A percentile compares a stretch with the other conserved stretches of the same genome.
Evolutionary conservation across 2,113 vertebrate species (phyloP).

Genomic region (Podiceps cristatus): DNA sequence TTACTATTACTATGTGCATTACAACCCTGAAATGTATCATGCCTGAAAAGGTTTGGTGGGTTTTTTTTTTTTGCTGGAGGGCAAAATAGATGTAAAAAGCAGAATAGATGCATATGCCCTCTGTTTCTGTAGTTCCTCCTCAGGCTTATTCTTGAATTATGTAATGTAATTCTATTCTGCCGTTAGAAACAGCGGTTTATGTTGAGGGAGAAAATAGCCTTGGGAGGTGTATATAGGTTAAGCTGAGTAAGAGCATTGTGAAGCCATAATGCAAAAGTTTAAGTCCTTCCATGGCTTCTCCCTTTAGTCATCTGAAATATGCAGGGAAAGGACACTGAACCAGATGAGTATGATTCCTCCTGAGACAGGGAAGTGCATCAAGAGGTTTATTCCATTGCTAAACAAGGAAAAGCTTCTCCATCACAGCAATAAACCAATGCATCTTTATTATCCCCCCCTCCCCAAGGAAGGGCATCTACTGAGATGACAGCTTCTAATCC

Average conservation of each 20-base stretch:
- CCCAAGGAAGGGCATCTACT: neutral
- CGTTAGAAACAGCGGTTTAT: neutral
- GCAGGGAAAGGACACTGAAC: neutral
- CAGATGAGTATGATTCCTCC: neutral
- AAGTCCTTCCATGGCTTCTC: neutral
- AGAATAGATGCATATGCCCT: neutral
- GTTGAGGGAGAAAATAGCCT: neutral
- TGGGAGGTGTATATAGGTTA: neutral
- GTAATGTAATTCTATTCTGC: neutral
- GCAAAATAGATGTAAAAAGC: neutral
- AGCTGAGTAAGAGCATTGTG: neutral
- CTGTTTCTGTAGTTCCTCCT: neutral
- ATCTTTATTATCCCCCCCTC: neutral
- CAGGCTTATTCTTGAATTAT: neutral
- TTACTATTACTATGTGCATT: neutral
- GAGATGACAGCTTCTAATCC: neutral
- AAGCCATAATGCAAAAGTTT: neutral
- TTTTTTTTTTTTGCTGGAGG: neutral
- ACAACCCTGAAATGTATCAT: neutral
- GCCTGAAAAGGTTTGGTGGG: neutral
- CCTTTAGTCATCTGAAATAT: neutral
- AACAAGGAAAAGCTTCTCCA: neutral
- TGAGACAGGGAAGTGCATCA: neutral
- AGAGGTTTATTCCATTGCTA: neutral
- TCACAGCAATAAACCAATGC: neutral